These are phyloP conservation scores for Sturnira hondurensis DNA, from an alignment of 2,113 vertebrate genomes.

Conservation along the genomic window DNA sequence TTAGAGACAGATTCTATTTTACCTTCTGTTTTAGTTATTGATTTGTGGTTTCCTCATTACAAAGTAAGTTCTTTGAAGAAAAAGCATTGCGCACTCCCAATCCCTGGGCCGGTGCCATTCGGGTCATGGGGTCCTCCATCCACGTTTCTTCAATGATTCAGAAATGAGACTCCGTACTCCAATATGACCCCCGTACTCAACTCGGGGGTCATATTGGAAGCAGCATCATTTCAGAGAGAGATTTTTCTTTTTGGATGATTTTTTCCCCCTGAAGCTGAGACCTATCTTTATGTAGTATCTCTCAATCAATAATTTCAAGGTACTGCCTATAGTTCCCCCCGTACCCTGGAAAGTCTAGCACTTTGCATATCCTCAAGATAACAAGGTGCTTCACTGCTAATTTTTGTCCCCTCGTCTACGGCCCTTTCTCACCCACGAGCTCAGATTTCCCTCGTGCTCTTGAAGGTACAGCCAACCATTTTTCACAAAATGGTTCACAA, in stretches of 20 bases:
- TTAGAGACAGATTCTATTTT: background rate
- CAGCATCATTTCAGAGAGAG: background rate
- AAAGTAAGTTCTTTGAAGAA: background rate
- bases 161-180: background rate
- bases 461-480: background rate
- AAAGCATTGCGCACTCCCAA: background rate
- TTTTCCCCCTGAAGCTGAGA: background rate
- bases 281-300: background rate
- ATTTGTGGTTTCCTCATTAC: background rate
- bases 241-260: background rate
- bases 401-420: background rate
- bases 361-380: background rate
- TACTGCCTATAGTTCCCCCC: background rate
- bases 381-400: background rate
- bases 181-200: background rate
- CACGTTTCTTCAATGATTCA: background rate
- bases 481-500: background rate
- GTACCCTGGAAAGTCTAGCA: background rate
- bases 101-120: background rate
- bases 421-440: background rate
- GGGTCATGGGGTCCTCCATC: background rate
- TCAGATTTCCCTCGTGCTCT: background rate
- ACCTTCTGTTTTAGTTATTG: background rate
- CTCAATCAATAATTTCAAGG: background rate
- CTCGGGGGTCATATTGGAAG: background rate